Conservation (phyloP, 2,888 invertebrate genomes). For the Drosophila mettleri region DNA sequence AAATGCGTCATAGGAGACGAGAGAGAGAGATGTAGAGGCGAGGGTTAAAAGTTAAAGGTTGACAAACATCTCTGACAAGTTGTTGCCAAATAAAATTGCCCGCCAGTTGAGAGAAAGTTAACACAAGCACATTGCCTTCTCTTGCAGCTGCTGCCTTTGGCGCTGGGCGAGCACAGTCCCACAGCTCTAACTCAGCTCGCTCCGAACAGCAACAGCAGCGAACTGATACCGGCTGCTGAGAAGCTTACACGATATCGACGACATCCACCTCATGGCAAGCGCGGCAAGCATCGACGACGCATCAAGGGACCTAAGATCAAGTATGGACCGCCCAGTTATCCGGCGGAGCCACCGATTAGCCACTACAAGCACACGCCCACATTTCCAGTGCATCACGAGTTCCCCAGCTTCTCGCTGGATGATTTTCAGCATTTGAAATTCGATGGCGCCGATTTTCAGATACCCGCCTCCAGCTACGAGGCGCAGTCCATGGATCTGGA, state of each 20-base stretch:
- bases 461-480: constrained; percentile 81
- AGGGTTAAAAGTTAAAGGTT: constrained; percentile 49
- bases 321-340: constrained; percentile 74
- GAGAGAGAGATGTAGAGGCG: too few relatives aligned
- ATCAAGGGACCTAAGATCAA: constrained; percentile 73
- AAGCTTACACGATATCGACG: constrained; percentile 77
- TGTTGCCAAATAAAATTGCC: constrained; percentile 41
- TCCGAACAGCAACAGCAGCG: constrained; percentile 12
- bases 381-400: constrained; percentile 43
- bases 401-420: constrained; percentile 68
- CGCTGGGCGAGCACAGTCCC: constrained; percentile 17
- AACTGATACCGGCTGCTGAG: constrained; percentile 68
- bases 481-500: constrained; percentile 81
- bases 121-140: constrained; percentile 7
- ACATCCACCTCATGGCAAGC: constrained; percentile 81
- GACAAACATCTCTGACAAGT: constrained; percentile 9
- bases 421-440: constrained; percentile 78
- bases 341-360: constrained; percentile 45
- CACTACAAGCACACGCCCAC: constrained; percentile 61
- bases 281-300: constrained; percentile 68
- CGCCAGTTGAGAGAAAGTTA: constrained; percentile 46
- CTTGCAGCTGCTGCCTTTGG: constrained; percentile 41
- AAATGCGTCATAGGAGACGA: constrained; percentile 20
- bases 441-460: constrained; percentile 72
- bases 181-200: constrained; percentile 10